Evolutionary conservation across 2,113 vertebrate genomes (phyloP).

Genomic region (Mus pahari): DNA sequence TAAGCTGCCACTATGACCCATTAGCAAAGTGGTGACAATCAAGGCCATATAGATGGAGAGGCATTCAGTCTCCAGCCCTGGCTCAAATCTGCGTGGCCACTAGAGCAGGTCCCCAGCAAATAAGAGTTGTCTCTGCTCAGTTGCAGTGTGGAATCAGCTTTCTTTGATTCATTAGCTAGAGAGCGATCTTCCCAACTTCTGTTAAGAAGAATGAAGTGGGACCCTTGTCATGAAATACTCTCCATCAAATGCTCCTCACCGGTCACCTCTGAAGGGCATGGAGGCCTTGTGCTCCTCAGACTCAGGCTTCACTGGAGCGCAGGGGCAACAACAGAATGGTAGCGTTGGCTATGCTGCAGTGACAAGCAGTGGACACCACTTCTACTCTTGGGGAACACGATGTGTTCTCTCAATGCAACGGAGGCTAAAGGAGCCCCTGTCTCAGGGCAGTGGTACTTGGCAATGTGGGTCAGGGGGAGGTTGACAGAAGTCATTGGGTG

Average conservation of each 20-base stretch:
- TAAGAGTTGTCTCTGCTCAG: too few species aligned
- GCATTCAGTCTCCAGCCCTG: rapidly evolving
- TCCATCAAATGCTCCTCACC: neutral
- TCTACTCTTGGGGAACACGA: neutral
- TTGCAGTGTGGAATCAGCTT: neutral
- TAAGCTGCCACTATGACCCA: neutral
- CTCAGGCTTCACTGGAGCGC: rapidly evolving
- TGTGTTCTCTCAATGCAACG: rapidly evolving
- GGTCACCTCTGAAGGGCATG: neutral
- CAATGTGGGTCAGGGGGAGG: too few species aligned
- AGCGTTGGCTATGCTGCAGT: too few species aligned
- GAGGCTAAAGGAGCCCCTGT: neutral
- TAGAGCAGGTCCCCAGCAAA: rapidly evolving
- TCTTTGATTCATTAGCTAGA: neutral
- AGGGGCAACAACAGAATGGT: neutral
- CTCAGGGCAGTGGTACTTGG: neutral
- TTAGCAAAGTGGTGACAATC: neutral
- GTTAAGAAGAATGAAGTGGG: neutral
- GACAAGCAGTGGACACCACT: neutral
- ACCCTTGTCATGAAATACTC: neutral
- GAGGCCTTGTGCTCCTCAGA: neutral
- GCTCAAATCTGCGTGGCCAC: rapidly evolving
- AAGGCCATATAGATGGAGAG: neutral
- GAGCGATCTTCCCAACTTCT: neutral
- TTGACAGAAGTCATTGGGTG: rapidly evolving